Conservation (phyloP, 2,113 vertebrate species). For the Symphodus melops region DNA sequence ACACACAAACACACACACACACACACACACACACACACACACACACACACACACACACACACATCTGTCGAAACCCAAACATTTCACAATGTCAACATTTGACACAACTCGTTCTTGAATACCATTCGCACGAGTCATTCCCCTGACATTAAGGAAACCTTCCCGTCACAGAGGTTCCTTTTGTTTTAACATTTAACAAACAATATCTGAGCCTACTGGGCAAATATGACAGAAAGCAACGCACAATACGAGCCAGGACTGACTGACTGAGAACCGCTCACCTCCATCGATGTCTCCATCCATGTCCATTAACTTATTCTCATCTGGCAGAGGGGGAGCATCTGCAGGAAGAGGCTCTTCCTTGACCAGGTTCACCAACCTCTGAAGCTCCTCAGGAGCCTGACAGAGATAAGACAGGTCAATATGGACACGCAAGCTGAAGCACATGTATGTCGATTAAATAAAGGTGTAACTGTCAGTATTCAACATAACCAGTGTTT, state of each 20-base stretch:
- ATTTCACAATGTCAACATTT: constrained; percentile 3
- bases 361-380: constrained; percentile 77
- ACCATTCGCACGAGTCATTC: neutral
- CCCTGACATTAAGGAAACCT: neutral
- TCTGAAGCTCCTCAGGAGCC: constrained; percentile 77
- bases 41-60: neutral
- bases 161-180: neutral
- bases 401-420: constrained; percentile 33
- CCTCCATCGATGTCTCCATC: constrained; percentile 60
- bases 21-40: constrained; percentile 2
- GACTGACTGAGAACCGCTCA: constrained; percentile 41
- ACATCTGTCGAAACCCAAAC: constrained; percentile 25
- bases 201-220: neutral
- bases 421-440: neutral
- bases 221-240: neutral
- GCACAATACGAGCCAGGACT: neutral
- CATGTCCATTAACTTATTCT: constrained; percentile 35
- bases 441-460: neutral
- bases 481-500: neutral
- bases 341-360: constrained; percentile 75
- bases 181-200: neutral
- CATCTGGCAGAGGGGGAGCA: constrained; percentile 72
- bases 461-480: neutral
- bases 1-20: constrained; percentile 3
- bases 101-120: neutral